phyloP scores from a whole-genome alignment of 2,888 invertebrate species.

The Tiphia femorata region DNA sequence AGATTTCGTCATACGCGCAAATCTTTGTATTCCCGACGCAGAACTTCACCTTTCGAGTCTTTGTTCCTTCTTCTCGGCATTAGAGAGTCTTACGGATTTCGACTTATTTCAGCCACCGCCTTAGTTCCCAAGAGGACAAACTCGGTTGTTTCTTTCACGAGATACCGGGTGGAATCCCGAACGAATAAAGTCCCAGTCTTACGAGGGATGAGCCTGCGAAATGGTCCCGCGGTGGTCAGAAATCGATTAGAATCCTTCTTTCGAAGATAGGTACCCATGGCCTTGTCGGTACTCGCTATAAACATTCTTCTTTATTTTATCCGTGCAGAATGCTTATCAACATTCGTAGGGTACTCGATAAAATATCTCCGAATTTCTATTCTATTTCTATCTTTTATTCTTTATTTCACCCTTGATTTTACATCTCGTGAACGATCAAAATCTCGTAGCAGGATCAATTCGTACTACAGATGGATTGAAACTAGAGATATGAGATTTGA shows the following conservation, averaged over 20 bases:
- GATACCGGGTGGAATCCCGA: conserved; percentile 37
- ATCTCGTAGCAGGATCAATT: no score
- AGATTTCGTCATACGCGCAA: no score
- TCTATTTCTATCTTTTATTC: not conserved
- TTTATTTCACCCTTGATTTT: not conserved
- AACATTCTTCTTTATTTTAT: not conserved
- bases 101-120: no score
- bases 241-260: conserved; percentile 25
- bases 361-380: not conserved
- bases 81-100: no score
- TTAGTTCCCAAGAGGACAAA: no score
- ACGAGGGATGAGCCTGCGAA: conserved; percentile 39
- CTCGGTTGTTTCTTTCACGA: conserved; percentile 40
- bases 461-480: not conserved
- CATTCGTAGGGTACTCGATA: no score
- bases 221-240: conserved; percentile 33
- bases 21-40: no score
- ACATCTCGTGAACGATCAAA: not conserved
- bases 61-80: no score
- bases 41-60: no score
- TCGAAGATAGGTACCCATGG: not conserved
- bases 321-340: no score
- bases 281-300: not conserved
- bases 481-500: conserved; percentile 7
- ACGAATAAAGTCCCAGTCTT: conserved; percentile 11